These are phyloP conservation scores for Calameuta pallipes DNA, from an alignment of 2,888 invertebrate genomes.

Conservation along the genomic window DNA sequence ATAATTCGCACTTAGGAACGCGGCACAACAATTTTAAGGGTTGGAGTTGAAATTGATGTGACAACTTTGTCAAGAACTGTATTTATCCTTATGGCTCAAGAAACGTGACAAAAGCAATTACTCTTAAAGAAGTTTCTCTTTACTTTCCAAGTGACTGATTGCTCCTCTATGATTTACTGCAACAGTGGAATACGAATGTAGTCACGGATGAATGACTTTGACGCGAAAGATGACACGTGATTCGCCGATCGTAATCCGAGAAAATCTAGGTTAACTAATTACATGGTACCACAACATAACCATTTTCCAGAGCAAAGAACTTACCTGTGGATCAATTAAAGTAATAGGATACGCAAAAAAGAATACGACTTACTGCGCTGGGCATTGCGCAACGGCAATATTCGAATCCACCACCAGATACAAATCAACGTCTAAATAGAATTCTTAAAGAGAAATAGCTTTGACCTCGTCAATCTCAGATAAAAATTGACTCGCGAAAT, in stretches of 20 bases:
- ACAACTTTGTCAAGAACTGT: not conserved
- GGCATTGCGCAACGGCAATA: not conserved
- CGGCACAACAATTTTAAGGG: not conserved
- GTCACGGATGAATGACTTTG: not conserved
- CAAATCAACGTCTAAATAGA: not conserved
- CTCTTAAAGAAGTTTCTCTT: not conserved
- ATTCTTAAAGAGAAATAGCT: not conserved
- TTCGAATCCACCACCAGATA: not conserved
- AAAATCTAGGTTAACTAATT: slow-evolving; percentile 52
- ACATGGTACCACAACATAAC: slow-evolving; percentile 35
- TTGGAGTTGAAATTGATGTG: not conserved
- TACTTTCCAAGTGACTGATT: not conserved
- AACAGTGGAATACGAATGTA: not conserved
- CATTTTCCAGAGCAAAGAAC: slow-evolving; percentile 26
- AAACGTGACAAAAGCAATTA: not conserved
- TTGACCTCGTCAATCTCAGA: not conserved
- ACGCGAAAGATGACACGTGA: slow-evolving; percentile 5
- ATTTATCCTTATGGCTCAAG: not conserved
- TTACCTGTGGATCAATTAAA: not conserved
- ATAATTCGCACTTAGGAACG: not conserved
- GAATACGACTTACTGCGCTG: not conserved
- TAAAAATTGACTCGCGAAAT: not conserved
- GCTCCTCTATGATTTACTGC: not conserved
- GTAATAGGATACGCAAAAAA: not conserved
- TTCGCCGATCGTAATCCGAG: slow-evolving; percentile 51